Evolutionary conservation across 2,888 invertebrate species (phyloP), one percentile per base, ranked within the genome.

Genomic region (Cosmia trapezina): DNA sequence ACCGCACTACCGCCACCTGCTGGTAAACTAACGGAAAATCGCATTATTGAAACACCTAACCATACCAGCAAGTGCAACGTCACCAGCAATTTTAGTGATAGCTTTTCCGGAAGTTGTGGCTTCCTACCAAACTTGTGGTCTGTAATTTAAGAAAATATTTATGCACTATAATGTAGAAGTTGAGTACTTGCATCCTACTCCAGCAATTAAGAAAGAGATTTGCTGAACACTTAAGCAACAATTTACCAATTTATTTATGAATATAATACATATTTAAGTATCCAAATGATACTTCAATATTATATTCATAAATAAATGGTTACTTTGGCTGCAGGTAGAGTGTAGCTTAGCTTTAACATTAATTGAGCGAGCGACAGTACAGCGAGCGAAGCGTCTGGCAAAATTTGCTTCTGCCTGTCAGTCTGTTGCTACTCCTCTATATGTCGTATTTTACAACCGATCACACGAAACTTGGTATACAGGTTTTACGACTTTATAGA

Each of bases 1-100:
- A 81, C 70, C 75, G 60, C 78, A 79, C 79, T 70, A 83, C 69
- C 84, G 81, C 87, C 87, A 88, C 86, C 87, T 88, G 86, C 73
- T 76, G 84, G 82, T 62, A 80, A 84, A 84, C 86, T 86, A 86
- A 84, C 80, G 81, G 83, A 84, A 89, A 89, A 90, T 90, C 79
- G 68, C 87, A 86, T 89, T 90, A 90, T 83, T 81, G 87, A 79
- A 87, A 86, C 84, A 85, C 81, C 73, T 77, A 73, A 76, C 78
- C 74, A 66, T 75, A 74, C 53, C 82, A 33, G 60, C 61, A 70
- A 83, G 74, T 68, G 70, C 76, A 65, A 63, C 78, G 64, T 77
- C 63, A 78, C 64, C 49, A 33, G 64, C 76, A 71, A 77, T 81
- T 83, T 83, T 65, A 63, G 57, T 81, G 71, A 74, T 76, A 67